Percentiles rank a stretch among this genome's conserved stretches.
These are phyloP conservation scores for Calliopum simillimum DNA, from an alignment of 2,888 invertebrate genomes.

Conservation along the genomic window DNA sequence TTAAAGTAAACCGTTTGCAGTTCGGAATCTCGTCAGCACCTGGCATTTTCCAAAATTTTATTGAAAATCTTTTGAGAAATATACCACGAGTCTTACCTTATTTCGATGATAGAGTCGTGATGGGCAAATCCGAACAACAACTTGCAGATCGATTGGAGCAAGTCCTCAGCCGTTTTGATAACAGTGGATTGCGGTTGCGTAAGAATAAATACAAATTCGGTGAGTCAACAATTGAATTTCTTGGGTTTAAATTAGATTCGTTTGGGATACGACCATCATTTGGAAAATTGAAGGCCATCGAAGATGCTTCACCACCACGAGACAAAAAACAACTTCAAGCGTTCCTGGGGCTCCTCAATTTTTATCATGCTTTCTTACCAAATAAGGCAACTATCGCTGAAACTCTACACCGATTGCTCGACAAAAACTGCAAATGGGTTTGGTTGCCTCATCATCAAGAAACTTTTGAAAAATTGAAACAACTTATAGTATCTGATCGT, in stretches of 20 bases:
- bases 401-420: slow-evolving; percentile 38
- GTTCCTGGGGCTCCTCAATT: slow-evolving; percentile 34
- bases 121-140: slow-evolving; percentile 36
- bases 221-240: slow-evolving; percentile 36
- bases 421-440: slow-evolving; percentile 41
- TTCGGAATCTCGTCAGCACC: slow-evolving; percentile 47
- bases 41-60: slow-evolving; percentile 42
- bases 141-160: slow-evolving; percentile 23
- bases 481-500: too few species aligned
- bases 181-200: slow-evolving; percentile 33
- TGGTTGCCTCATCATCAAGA: slow-evolving; percentile 35
- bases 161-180: slow-evolving; percentile 31
- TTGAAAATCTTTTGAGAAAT: slow-evolving; percentile 35
- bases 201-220: slow-evolving; percentile 40
- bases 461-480: slow-evolving; percentile 40
- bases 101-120: slow-evolving; percentile 41
- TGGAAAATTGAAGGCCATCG: slow-evolving; percentile 42
- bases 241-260: too few species aligned
- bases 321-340: slow-evolving; percentile 44
- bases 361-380: slow-evolving; percentile 29
- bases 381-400: slow-evolving; percentile 43
- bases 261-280: slow-evolving; percentile 39
- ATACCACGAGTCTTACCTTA: slow-evolving; percentile 38
- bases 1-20: slow-evolving; percentile 49
- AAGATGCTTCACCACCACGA: slow-evolving; percentile 38